Conservation (phyloP, 2,113 vertebrate species). For the Brachionichthys hirsutus region DNA sequence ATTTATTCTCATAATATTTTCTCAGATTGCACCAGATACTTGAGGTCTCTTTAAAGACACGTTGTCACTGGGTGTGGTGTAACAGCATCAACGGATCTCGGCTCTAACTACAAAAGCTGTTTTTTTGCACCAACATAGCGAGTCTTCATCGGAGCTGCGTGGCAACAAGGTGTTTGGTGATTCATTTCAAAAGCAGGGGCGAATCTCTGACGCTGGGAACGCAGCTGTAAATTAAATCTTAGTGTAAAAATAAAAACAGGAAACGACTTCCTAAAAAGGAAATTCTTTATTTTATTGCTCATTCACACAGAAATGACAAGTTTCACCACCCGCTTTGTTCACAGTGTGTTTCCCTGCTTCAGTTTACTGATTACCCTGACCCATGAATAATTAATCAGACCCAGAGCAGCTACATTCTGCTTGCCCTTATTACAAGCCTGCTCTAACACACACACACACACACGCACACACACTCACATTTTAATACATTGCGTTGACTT, state of each 20-base stretch:
- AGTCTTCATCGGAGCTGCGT: neutral
- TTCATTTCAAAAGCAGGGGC: conserved; percentile 38
- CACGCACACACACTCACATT: neutral
- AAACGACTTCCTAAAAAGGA: conserved; percentile 21
- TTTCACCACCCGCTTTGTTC: conserved; percentile 36
- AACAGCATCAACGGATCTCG: neutral
- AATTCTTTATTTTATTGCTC: neutral
- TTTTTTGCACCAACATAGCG: neutral
- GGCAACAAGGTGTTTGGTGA: conserved; percentile 39
- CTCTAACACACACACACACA: conserved; percentile 7
- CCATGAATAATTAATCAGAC: conserved; percentile 75
- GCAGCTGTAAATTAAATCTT: conserved; percentile 24
- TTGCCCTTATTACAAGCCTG: conserved; percentile 41
- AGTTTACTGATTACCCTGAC: conserved; percentile 68
- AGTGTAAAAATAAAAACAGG: conserved; percentile 25
- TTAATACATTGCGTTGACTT: no score
- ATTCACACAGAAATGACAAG: conserved; percentile 40
- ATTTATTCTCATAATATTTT: no score
- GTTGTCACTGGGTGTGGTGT: no score
- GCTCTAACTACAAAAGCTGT: conserved; percentile 2
- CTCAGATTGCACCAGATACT: no score
- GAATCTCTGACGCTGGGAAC: conserved; percentile 11
- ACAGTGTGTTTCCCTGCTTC: conserved; percentile 53
- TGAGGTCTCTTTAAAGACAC: no score
- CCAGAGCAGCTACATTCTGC: conserved; percentile 41